Base-by-base conservation (phyloP, 2,113 vertebrate species). In the Sinocyclocheilus rhinocerous region DNA sequence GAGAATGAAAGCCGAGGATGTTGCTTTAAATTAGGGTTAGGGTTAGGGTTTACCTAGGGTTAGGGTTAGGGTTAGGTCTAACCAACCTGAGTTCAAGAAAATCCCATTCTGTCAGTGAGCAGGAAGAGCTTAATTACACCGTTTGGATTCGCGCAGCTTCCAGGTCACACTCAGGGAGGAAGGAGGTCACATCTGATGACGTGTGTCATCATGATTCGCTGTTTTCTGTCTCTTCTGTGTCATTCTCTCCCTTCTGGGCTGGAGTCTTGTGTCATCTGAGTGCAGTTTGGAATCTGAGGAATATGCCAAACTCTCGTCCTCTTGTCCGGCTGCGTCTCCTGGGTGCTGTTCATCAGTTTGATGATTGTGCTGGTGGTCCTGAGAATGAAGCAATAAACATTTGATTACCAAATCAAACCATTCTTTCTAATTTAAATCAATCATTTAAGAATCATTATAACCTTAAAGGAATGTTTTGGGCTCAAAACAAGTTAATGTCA, bases 1-100 rank as follows among this genome's bases (percentile, higher is more conserved):
- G 73, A 86, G 55, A 72, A n/a, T 75, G 81, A 78, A 80, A 22
- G 76, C 80, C 11, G 39, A 22, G 45, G 81, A 88, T 86, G 86
- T 84, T 20, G 11, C 36, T 87, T 89, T n/a, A n/a, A n/a, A n/a
- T n/a, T n/a, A n/a, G n/a, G n/a, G n/a, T n/a, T n/a, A n/a, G n/a
- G n/a, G n/a, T n/a, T n/a, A n/a, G n/a, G n/a, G n/a, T n/a, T n/a
- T n/a, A n/a, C n/a, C n/a, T n/a, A n/a, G n/a, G n/a, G n/a, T n/a
- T n/a, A n/a, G n/a, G n/a, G n/a, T n/a, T n/a, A n/a, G n/a, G n/a
- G n/a, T n/a, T n/a, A n/a, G n/a, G n/a, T n/a, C n/a, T n/a, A n/a
- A n/a, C n/a, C n/a, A n/a, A n/a, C n/a, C n/a, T n/a, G n/a, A n/a
- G n/a, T n/a, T n/a, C n/a, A 65, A 81, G 69, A 86, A 86, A 79